Evolutionary conservation across 2,797 vertebrate species (phyloP), one percentile per base, ranked within the genome.

Genomic region (Lagorchestes hirsutus): DNA sequence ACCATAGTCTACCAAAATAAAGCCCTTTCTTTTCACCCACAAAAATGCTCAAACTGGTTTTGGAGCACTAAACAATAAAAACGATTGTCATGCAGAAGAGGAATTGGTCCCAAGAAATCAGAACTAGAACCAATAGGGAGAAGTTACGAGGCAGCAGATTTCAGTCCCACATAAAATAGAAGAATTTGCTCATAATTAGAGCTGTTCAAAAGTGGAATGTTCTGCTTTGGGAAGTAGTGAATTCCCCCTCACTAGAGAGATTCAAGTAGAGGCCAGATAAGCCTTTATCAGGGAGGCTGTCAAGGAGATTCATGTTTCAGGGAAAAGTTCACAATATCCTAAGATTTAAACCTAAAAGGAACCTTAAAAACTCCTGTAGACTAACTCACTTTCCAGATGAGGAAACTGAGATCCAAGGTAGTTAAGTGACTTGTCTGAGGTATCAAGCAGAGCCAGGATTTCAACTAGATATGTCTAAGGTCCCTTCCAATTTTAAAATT

Each of bases 31-130:
- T 27, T 87, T 46, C 22, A 87, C 74, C 40, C 74, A 87, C 74
- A 87, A 87, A 87, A 50, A 87, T 50, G 40, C 74, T 87, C 74
- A 87, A 87, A 87, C 74, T 87, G 40, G 40, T 87, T 87, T 87
- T 87, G 28, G 40, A 87, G 3, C 40, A 87, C 40, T 87, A 50
- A 50, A 27, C 24, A 50, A 50, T 82, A 87, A 87, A 87, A 87
- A 87, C 50, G 74, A 46, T 4, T 27, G 40, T 87, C 74, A 87
- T 87, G 24, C 27, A 24, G 40, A 87, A 87, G 74, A 82, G 8
- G 74, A 82, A 82, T 82, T 82, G 22, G 74, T 8, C 40, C 40
- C 40, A 82, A 82, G 9, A 87, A 46, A 50, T 22, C 40, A 87
- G 74, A 87, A 87, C 8, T 87, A 46, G 40, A 87, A 40, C 62